Conservation (phyloP, 2,888 invertebrate species). For the Drosophila limbata region DNA sequence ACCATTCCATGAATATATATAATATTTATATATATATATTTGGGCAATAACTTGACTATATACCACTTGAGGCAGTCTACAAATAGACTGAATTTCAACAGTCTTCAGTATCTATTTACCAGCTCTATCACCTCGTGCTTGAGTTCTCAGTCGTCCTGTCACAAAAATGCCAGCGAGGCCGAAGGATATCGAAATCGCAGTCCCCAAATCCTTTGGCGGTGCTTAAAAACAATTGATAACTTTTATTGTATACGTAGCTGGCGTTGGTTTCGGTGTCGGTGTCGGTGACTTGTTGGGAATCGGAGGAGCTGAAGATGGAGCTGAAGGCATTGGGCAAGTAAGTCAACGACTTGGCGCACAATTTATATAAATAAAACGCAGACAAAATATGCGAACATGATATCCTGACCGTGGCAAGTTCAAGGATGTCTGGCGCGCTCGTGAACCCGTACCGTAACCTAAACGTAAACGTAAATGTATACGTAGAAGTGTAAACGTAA, state of each 20-base stretch:
- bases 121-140: slow-evolving; percentile 7
- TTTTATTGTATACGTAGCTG: slow-evolving; percentile 3
- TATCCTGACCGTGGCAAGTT: slow-evolving; percentile 73
- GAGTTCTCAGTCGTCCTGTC: slow-evolving; percentile 4
- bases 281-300: slow-evolving; percentile 3
- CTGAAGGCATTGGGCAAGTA: slow-evolving; percentile 18
- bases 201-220: slow-evolving; percentile 38
- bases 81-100: background rate
- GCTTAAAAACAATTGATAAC: slow-evolving; percentile 55
- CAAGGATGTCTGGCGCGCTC: slow-evolving; percentile 70
- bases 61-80: too few species aligned
- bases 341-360: slow-evolving; percentile 69
- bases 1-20: too few species aligned
- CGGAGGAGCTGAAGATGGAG: slow-evolving; percentile 1
- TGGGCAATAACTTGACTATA: too few species aligned
- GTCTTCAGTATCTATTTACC: background rate
- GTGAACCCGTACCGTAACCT: slow-evolving; percentile 44
- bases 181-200: slow-evolving; percentile 50
- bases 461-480: slow-evolving; percentile 9
- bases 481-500: slow-evolving; percentile 12
- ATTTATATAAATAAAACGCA: slow-evolving; percentile 68
- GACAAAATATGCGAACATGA: slow-evolving; percentile 75
- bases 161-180: slow-evolving; percentile 9
- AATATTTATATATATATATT: too few species aligned
- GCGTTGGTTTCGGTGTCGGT: background rate